These are phyloP conservation scores for Athene noctua DNA, from an alignment of 2,113 vertebrate species.

Conservation along the genomic window DNA sequence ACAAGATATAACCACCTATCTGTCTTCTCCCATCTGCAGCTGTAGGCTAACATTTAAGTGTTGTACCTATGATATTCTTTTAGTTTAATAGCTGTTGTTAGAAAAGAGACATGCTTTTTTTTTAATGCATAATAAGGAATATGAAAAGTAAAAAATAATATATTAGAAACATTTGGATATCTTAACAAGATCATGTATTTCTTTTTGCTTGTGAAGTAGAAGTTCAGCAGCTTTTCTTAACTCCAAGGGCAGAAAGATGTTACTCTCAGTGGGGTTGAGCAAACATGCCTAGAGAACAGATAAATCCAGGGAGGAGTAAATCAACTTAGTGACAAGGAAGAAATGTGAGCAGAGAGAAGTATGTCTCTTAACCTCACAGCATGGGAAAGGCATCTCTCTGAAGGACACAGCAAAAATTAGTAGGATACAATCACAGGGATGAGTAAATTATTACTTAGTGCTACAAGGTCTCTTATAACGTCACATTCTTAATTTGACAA, in stretches of 20 bases:
- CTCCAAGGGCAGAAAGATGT: slow-evolving; percentile 29
- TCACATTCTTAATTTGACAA: slow-evolving; percentile 53
- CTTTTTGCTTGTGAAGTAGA: background rate
- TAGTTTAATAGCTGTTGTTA: background rate
- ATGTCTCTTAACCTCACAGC: slow-evolving; percentile 22
- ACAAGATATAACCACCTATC: background rate
- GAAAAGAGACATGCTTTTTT: background rate
- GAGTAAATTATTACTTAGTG: slow-evolving; percentile 46
- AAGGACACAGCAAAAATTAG: slow-evolving; percentile 62
- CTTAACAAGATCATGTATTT: background rate
- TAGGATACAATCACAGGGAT: slow-evolving; percentile 11
- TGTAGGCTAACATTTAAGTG: background rate
- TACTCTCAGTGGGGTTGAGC: slow-evolving; percentile 3
- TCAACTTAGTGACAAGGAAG: slow-evolving; percentile 35
- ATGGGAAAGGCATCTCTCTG: slow-evolving; percentile 28
- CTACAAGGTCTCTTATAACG: slow-evolving; percentile 40
- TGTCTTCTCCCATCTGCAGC: background rate
- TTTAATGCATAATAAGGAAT: background rate
- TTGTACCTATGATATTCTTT: background rate
- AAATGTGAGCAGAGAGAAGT: slow-evolving; percentile 13
- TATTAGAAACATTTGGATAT: background rate
- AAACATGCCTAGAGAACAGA: slow-evolving; percentile 23
- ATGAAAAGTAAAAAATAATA: background rate
- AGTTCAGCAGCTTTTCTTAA: slow-evolving; percentile 9
- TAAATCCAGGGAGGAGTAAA: slow-evolving; percentile 32